Evolutionary conservation across 2,888 invertebrate genomes (phyloP).

Genomic region (Drosophila paramelanica): DNA sequence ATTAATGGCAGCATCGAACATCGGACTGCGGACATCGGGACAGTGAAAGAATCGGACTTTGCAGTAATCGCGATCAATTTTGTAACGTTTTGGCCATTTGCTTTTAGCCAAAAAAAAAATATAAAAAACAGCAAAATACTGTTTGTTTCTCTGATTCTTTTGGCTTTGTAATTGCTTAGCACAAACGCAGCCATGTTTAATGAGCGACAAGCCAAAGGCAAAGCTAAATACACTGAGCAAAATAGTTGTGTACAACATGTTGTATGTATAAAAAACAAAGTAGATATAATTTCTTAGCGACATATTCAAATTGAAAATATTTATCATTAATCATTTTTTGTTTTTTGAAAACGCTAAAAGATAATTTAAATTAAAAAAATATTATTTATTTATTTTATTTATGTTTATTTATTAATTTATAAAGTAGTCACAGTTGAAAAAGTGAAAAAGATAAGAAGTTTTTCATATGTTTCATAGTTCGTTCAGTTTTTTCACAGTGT

Average conservation of each 20-base stretch:
- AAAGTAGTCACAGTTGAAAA: no score
- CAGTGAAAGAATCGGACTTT: conserved; percentile 4
- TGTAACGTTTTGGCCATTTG: conserved; percentile 38
- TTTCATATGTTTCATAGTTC: no score
- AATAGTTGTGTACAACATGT: conserved; percentile 3
- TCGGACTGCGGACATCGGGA: conserved; percentile 5
- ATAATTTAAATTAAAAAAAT: no score
- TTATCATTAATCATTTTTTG: no score
- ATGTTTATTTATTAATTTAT: no score
- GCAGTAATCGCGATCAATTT: conserved; percentile 47
- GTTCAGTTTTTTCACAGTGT: conserved; percentile 17
- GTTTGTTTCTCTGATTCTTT: conserved; percentile 33
- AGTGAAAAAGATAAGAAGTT: no score
- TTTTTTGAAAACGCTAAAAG: no score
- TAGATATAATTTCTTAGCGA: no score
- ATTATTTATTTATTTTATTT: no score
- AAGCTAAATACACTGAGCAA: conserved; percentile 26
- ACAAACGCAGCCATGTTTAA: conserved; percentile 60
- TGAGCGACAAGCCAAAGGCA: conserved; percentile 37
- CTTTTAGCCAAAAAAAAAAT: conserved; percentile 11
- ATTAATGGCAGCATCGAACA: conserved; percentile 55
- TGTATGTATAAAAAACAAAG: no score
- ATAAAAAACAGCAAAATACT: conserved; percentile 1
- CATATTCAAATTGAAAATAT: no score
- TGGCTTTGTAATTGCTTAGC: conserved; percentile 48